Percentiles rank a stretch among this genome's conserved stretches.
These are phyloP conservation scores for Lamprologus tigripictilis DNA, from an alignment of 2,113 vertebrate genomes.

Conservation along the genomic window DNA sequence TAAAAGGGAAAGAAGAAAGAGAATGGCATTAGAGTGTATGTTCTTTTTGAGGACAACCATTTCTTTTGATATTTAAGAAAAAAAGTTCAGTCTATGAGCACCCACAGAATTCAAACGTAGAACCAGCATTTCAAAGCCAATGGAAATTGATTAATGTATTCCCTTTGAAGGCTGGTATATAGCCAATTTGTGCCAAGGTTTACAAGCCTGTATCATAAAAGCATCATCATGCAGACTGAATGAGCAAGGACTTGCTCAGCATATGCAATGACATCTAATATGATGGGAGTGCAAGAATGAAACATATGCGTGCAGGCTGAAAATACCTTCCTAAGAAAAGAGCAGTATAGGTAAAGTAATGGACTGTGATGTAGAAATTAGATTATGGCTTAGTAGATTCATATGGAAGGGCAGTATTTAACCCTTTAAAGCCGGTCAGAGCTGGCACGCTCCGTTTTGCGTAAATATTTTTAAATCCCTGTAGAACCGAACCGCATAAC, in stretches of 20 bases:
- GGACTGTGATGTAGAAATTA: not conserved
- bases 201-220: conserved; percentile 2
- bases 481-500: no score
- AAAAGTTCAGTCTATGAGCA: not conserved
- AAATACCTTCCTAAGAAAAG: not conserved
- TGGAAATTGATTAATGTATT: conserved; percentile 58
- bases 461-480: no score
- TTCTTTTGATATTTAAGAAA: conserved; percentile 11
- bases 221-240: conserved; percentile 4
- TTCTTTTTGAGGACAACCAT: not conserved
- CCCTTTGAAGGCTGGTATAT: conserved; percentile 54
- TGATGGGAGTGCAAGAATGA: not conserved
- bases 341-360: not conserved
- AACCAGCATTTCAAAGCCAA: conserved; percentile 54
- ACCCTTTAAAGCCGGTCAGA: not conserved
- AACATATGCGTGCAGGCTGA: not conserved
- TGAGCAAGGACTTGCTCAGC: not conserved
- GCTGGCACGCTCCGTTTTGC: no score
- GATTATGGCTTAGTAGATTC: not conserved
- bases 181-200: conserved; percentile 38
- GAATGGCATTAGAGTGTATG: not conserved
- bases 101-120: conserved; percentile 28
- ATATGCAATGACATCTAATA: not conserved
- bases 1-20: not conserved
- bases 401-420: not conserved